Conservation (phyloP, 2,113 vertebrate genomes). For the Zeus faber region DNA sequence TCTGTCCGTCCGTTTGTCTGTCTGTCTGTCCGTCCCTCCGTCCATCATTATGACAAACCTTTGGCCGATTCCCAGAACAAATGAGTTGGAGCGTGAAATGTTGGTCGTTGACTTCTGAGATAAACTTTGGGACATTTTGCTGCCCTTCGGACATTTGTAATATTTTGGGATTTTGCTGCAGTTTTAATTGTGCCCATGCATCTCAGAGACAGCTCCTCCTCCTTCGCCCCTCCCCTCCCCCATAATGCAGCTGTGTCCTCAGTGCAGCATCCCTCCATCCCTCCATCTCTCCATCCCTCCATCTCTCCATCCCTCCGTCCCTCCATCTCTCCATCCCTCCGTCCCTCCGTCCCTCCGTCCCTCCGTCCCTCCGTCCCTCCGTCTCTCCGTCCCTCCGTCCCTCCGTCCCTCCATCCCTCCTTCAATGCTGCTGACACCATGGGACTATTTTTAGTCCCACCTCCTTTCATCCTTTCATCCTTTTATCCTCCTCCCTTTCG, state of each 20-base stretch:
- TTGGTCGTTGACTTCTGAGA: background rate
- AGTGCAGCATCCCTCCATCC: constrained; percentile 14
- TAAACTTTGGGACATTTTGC: too few species aligned
- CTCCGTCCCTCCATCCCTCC: too few species aligned
- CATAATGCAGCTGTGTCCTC: too few species aligned
- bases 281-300: constrained; percentile 21
- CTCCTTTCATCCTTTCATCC: too few species aligned
- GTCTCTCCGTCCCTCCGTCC: background rate
- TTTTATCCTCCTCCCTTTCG: too few species aligned
- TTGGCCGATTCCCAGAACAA: too few species aligned
- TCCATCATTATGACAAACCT: background rate
- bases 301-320: constrained; percentile 55
- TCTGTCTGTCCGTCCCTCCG: too few species aligned
- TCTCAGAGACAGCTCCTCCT: constrained; percentile 2
- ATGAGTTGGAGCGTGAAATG: background rate
- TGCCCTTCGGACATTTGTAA: background rate
- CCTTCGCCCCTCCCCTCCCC: background rate
- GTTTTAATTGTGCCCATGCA: constrained; percentile 12
- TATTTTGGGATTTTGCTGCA: background rate
- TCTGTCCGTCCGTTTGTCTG: too few species aligned
- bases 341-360: background rate
- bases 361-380: background rate
- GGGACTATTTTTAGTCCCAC: too few species aligned
- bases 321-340: constrained; percentile 2
- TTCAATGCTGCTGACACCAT: too few species aligned